A percentile compares a stretch with the other conserved stretches of the same genome.
Conservation (phyloP, 2,888 invertebrate genomes). For the Pinctada fucata region DNA sequence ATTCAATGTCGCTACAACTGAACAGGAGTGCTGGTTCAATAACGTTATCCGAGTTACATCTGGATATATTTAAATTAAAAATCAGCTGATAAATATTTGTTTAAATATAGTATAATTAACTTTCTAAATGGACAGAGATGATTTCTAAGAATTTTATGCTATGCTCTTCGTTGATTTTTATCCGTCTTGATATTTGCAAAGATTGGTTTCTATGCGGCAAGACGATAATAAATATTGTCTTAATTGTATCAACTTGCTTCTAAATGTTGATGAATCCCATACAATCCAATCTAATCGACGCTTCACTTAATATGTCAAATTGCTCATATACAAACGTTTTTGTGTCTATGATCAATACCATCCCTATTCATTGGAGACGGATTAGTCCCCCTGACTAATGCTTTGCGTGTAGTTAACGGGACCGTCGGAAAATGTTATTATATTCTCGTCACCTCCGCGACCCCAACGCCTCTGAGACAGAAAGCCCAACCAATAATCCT, state of each 20-base stretch:
- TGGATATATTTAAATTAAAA: no score
- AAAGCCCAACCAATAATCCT: slow-evolving; percentile 30
- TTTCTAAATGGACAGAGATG: no score
- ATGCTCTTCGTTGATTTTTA: no score
- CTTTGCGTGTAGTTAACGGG: slow-evolving; percentile 26
- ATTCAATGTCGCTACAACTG: no score
- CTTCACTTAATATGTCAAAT: slow-evolving; percentile 43
- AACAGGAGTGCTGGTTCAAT: no score
- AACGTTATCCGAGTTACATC: no score
- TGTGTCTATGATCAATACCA: slow-evolving; percentile 26
- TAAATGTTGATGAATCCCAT: slow-evolving; percentile 35
- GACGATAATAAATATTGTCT: slow-evolving; percentile 15
- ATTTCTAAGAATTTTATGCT: no score
- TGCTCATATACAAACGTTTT: slow-evolving; percentile 32
- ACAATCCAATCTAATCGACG: slow-evolving; percentile 37
- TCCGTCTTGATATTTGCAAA: neutral
- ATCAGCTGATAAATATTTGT: no score
- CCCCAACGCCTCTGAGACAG: slow-evolving; percentile 16
- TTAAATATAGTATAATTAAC: no score
- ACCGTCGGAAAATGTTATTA: slow-evolving; percentile 38
- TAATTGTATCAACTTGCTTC: slow-evolving; percentile 35
- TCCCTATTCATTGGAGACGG: slow-evolving; percentile 4
- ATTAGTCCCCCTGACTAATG: slow-evolving; percentile 7
- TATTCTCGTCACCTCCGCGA: slow-evolving; percentile 33
- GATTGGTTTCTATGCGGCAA: neutral